Evolutionary conservation across 2,888 invertebrate genomes (phyloP).

Genomic region (Diplazon laetatorius): DNA sequence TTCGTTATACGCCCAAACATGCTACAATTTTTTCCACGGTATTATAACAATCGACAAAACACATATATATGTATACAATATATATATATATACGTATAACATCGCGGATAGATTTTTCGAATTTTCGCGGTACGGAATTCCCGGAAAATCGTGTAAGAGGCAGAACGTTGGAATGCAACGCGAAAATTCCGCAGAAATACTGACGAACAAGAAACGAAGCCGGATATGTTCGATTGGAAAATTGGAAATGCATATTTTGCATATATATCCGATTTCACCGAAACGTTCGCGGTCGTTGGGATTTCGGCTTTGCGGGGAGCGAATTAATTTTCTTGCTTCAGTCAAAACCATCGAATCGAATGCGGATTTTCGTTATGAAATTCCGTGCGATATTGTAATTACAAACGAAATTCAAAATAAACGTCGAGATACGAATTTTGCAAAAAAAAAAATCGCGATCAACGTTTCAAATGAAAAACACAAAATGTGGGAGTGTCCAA

Average conservation of each 20-base stretch:
- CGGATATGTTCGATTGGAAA: slow-evolving; percentile 52
- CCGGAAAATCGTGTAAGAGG: slow-evolving; percentile 7
- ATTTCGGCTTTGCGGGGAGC: slow-evolving; percentile 29
- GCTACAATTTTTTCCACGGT: slow-evolving; percentile 41
- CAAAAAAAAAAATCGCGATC: too few species aligned
- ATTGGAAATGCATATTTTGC: slow-evolving; percentile 64
- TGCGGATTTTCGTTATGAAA: slow-evolving; percentile 16
- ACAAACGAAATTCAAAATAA: slow-evolving; percentile 12
- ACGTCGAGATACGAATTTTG: too few species aligned
- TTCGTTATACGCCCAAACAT: slow-evolving; percentile 28
- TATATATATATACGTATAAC: slow-evolving; percentile 46
- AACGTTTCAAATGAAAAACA: too few species aligned
- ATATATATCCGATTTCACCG: slow-evolving; percentile 51
- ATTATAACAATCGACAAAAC: slow-evolving; percentile 59
- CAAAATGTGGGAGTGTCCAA: too few species aligned
- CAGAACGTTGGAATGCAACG: slow-evolving; percentile 8
- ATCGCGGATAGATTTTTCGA: slow-evolving; percentile 31
- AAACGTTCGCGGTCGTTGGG: slow-evolving; percentile 19
- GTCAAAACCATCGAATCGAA: slow-evolving; percentile 18
- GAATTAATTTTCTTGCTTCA: slow-evolving; percentile 45
- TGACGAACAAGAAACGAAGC: slow-evolving; percentile 19
- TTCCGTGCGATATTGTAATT: too few species aligned
- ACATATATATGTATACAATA: too few species aligned
- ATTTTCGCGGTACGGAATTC: slow-evolving; percentile 21
- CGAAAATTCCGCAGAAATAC: slow-evolving; percentile 23